phyloP scores from a whole-genome alignment of 2,888 invertebrate genomes.

The Bellardia pandia region DNA sequence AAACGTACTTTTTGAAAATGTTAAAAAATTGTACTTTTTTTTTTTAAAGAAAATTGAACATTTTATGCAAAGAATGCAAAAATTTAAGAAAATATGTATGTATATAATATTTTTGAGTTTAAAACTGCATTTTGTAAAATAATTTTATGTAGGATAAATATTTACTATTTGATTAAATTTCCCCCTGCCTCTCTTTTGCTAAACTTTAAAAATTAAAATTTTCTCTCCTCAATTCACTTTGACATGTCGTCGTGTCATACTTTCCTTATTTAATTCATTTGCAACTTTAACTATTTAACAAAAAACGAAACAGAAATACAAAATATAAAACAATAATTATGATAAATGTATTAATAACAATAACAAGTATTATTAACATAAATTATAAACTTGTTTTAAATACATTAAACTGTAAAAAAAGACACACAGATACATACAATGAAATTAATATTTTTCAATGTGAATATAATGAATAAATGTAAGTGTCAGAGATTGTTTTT shows the following conservation, averaged over 20 bases:
- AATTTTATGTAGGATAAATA: too few relatives aligned
- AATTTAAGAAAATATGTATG: too few relatives aligned
- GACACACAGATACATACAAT: not conserved
- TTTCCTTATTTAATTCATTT: not conserved
- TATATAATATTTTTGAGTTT: too few relatives aligned
- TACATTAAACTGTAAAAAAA: slow-evolving; percentile 35
- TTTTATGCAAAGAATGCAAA: too few relatives aligned
- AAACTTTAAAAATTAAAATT: not conserved
- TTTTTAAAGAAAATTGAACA: too few relatives aligned
- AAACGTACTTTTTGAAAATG: too few relatives aligned
- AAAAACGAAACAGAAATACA: not conserved
- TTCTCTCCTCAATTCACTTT: too few relatives aligned
- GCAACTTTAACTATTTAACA: not conserved
- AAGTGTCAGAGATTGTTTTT: not conserved
- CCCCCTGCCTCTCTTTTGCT: too few relatives aligned
- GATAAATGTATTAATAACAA: slow-evolving; percentile 48
- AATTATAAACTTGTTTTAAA: slow-evolving; percentile 66
- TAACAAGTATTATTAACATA: slow-evolving; percentile 62
- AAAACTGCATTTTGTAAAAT: too few relatives aligned
- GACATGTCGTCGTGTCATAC: not conserved
- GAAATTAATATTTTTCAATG: not conserved
- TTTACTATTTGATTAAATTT: too few relatives aligned
- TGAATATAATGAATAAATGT: not conserved
- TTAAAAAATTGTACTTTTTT: too few relatives aligned
- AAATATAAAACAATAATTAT: slow-evolving; percentile 9